Evolutionary conservation across 2,797 vertebrate species (phyloP), one percentile per base, ranked within the genome.

Genomic region (Craterocephalus amniculus): DNA sequence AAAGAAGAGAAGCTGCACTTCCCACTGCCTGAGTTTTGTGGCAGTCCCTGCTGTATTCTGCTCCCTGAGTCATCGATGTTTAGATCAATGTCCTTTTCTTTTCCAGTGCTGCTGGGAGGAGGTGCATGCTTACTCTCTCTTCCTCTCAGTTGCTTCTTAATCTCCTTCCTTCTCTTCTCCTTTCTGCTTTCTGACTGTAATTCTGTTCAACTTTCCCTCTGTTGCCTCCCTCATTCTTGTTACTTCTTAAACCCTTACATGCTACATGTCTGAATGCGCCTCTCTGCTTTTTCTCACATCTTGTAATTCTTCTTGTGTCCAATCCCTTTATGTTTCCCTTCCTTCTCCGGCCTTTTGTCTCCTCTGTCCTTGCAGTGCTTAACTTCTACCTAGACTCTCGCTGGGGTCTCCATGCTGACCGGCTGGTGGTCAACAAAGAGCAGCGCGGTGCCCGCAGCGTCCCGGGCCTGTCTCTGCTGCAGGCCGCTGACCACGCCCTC

Each of bases 341-440:
- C 8, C 16, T 14, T 31, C 35, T 26, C 45, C 54, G 20, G 29
- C 34, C 8, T 29, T 49, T 32, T 61, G 35, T 70, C 52, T 72
- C 63, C 59, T 45, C 16, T 67, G 11, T 67, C 58, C 52, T 54
- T 49, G 43, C 87, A 99, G 97, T 99, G 72, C 92, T 99, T 49
- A 97, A 97, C 88, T 99, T 99, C 92, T 97, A 97, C 90, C 91
- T 99, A 75, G 97, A 99, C 76, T 96, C 96, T 62, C 96, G 96
- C 72, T 98, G 97, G 96, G 97, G 96, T 52, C 94, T 97, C 38
- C 96, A 96, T 55, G 95, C 96, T 1, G 97, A 99, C 86, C 94
- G 97, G 40, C 85, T 99, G 89, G 96, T 96, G 83, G 95, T 99
- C 87, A 97, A 96, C 86, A 98, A 97, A 90, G 97, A 98, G 94